Conservation (phyloP, 2,888 invertebrate species). For the Agriopis aurantiaria region DNA sequence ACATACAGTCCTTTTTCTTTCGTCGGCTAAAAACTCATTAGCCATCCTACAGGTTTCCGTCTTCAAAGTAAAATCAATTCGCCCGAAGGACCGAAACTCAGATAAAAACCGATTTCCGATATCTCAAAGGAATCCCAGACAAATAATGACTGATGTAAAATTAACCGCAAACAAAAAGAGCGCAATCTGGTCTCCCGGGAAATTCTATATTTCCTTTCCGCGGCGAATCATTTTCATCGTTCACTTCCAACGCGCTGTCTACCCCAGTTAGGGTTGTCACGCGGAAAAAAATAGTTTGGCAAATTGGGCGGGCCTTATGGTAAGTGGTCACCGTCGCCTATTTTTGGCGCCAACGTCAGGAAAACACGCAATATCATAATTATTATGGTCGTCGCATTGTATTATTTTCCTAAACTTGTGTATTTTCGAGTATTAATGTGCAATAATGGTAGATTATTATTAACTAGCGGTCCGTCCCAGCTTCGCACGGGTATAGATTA, state of each 20-base stretch:
- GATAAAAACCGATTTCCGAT: conserved; percentile 16
- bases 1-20: no score
- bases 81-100: background rate
- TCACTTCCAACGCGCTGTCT: conserved; percentile 21
- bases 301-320: background rate
- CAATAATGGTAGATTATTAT: no score
- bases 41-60: no score
- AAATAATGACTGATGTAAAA: conserved; percentile 36
- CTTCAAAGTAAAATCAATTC: background rate
- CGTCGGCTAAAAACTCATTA: no score
- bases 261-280: conserved; percentile 19
- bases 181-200: conserved; percentile 32
- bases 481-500: no score
- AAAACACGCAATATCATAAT: no score
- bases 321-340: no score
- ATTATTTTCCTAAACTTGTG: no score
- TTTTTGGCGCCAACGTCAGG: no score
- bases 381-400: no score
- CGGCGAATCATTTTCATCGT: conserved; percentile 33
- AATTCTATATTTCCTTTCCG: conserved; percentile 37
- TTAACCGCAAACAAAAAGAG: conserved; percentile 37
- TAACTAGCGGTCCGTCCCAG: no score
- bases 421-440: no score
- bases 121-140: conserved; percentile 14
- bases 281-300: background rate